These are phyloP conservation scores for Passerculus sandwichensis DNA, from an alignment of 2,797 vertebrate genomes.

Conservation along the genomic window DNA sequence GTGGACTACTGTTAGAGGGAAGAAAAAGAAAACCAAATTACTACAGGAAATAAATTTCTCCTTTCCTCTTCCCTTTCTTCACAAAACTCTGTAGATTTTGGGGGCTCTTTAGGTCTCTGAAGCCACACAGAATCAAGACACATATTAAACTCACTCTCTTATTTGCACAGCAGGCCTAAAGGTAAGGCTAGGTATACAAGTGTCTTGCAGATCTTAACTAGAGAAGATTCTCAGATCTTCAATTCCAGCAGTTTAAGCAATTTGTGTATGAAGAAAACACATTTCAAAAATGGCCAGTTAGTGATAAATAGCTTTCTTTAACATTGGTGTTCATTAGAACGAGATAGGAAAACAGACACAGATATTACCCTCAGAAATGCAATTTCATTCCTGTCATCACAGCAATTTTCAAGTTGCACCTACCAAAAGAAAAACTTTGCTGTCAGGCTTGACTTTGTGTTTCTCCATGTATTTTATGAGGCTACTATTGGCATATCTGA, in stretches of 20 bases:
- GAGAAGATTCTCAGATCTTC: neutral
- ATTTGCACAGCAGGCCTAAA: neutral
- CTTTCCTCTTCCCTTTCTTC: neutral
- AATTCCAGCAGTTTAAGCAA: neutral
- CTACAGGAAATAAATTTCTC: neutral
- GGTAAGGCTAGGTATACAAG: neutral
- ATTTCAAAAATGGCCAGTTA: neutral
- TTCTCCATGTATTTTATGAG: conserved; percentile 99
- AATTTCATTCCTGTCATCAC: conserved; percentile 1
- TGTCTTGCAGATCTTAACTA: neutral
- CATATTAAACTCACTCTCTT: neutral
- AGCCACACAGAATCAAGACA: neutral
- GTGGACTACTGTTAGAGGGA: neutral
- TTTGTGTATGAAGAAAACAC: neutral
- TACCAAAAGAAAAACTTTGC: conserved; percentile 97
- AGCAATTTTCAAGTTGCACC: conserved; percentile 60
- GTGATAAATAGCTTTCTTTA: neutral
- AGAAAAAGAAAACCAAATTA: neutral
- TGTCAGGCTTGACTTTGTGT: conserved; percentile 98
- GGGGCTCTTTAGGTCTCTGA: neutral
- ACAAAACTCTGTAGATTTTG: neutral
- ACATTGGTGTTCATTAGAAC: neutral
- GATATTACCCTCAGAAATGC: neutral
- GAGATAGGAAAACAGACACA: neutral
- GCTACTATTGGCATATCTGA: conserved; percentile 97